Base-by-base conservation (phyloP, 2,113 vertebrate genomes). In the Myxocyprinus asiaticus region DNA sequence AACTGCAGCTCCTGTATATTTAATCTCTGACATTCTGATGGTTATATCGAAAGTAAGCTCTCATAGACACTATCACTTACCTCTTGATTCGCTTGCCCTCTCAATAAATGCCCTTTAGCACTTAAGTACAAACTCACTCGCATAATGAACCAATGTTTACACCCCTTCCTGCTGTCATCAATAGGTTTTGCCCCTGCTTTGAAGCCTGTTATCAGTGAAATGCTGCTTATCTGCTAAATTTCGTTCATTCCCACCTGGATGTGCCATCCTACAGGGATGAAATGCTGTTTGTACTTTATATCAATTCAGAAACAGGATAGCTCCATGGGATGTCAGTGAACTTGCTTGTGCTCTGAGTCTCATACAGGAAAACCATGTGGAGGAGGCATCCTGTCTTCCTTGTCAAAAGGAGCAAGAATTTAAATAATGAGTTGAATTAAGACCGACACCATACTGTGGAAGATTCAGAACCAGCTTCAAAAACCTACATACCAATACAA, bases 381-480 rank as follows among this genome's bases (percentile, higher is more conserved):
- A 22, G 8, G 56, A 43, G 14, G 22, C 22, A 33, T 33, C 22
- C 22, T 33, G 66, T 59, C 10, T 61, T 33, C n/a, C 47, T 43
- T 63, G 48, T 79, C 67, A 79, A 58, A 73, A 7, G 22, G 12
- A 12, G 4, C 22, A 14, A 44, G 53, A 58, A 5, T 67, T 71
- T 74, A 67, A 77, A 73, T 78, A 67, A 73, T 78, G 61, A 78
- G 53, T 9, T 74, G 62, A 45, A 78, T 77, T 78, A 63, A 58
- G 44, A n/a, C 14, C 45, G 68, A 73, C 62, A 51, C 22, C 63
- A 74, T 33, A 43, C 8, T 56, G 74, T 48, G 67, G 68, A 56
- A 45, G 55, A 64, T 74, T 15, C 15, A 71, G 59, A 42, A 63
- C 71, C 42, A 11, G 63, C 55, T 50, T 51, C 33, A 53, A 45